Evolutionary conservation across 2,113 vertebrate genomes (phyloP).

Genomic region (Recurvirostra avosetta): DNA sequence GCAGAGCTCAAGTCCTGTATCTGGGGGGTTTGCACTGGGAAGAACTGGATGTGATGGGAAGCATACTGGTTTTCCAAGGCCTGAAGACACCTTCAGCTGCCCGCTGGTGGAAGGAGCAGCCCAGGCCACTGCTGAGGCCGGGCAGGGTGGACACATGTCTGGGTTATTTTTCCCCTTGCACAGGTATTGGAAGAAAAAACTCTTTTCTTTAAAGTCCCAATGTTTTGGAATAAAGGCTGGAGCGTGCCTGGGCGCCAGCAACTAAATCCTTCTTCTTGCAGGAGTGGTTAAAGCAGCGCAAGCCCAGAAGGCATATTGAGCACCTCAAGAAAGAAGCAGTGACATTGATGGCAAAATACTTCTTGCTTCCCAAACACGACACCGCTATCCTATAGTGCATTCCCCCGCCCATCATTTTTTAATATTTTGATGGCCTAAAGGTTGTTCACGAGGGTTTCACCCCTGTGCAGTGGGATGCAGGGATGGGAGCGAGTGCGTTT

Average conservation of each 20-base stretch:
- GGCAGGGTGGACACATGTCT: not conserved
- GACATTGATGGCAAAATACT: not conserved
- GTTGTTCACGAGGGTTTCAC: not conserved
- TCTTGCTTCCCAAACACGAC: not conserved
- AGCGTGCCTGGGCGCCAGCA: not conserved
- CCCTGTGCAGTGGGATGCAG: not conserved
- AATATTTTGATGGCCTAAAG: not conserved
- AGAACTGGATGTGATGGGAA: not conserved
- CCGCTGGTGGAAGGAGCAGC: not conserved
- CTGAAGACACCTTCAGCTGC: not conserved
- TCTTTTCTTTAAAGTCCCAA: not conserved
- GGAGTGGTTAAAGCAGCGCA: not conserved
- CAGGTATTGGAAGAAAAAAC: not conserved
- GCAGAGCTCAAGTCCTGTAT: not conserved
- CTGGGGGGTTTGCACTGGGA: not conserved
- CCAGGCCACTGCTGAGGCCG: not conserved
- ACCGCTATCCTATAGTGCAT: not conserved
- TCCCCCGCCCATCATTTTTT: fast-evolving
- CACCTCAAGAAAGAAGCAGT: not conserved
- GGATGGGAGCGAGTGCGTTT: fast-evolving
- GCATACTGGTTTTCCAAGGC: not conserved
- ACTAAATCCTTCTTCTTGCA: not conserved
- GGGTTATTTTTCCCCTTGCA: not conserved
- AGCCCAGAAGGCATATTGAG: not conserved
- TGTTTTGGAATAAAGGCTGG: not conserved